Evolutionary conservation across 1,140 invertebrate species (phyloP).

Genomic region (Sipha flava): DNA sequence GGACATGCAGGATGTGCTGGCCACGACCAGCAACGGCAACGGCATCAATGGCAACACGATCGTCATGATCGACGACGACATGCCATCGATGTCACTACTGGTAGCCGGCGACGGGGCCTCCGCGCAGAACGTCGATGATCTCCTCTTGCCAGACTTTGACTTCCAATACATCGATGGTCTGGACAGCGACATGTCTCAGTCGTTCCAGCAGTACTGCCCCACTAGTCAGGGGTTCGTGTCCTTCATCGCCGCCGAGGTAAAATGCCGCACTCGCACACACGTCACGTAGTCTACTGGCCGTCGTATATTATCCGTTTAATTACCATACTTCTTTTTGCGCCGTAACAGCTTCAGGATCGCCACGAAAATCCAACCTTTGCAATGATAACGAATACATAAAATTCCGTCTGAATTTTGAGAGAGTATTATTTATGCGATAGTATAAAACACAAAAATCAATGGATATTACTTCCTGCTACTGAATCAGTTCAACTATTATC

Average conservation of each 20-base stretch:
- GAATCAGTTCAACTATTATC: too few relatives aligned
- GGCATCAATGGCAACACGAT: constrained; percentile 20
- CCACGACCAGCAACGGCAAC: background rate
- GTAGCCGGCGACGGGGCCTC: constrained; percentile 25
- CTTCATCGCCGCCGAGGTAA: constrained; percentile 22
- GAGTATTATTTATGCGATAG: too few relatives aligned
- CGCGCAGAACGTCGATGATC: constrained; percentile 24
- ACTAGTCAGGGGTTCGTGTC: constrained; percentile 29
- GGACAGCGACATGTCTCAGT: constrained; percentile 27
- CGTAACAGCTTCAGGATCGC: too few relatives aligned
- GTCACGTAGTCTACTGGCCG: too few relatives aligned
- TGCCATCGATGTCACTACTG: constrained; percentile 38
- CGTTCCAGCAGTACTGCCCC: constrained; percentile 30
- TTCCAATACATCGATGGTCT: constrained; percentile 27
- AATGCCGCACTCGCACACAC: too few relatives aligned
- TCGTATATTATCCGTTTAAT: too few relatives aligned
- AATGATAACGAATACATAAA: too few relatives aligned
- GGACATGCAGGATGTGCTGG: constrained; percentile 19
- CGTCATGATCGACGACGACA: constrained; percentile 34
- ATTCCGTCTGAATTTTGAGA: too few relatives aligned
- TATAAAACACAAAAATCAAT: too few relatives aligned
- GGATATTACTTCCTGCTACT: too few relatives aligned
- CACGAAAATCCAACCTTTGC: too few relatives aligned
- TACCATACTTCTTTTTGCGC: too few relatives aligned
- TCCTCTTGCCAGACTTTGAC: constrained; percentile 32